Evolutionary conservation across 2,797 vertebrate genomes (phyloP), one percentile per base, ranked within the genome.

Genomic region (Tragelaphus eurycerus): DNA sequence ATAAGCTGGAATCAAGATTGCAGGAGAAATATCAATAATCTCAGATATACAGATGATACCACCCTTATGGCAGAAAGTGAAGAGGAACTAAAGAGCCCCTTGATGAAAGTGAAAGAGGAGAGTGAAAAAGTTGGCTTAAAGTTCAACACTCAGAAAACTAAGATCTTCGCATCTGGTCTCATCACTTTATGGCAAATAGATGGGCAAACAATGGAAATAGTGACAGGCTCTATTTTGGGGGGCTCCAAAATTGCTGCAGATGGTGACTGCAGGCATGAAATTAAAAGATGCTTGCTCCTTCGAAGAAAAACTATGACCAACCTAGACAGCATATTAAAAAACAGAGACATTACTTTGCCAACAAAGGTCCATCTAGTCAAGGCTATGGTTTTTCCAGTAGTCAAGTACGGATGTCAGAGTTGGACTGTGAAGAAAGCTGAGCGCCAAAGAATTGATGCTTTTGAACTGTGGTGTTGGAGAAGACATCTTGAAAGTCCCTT

Each of bases 371-470:
- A 34, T 11, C 9, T 34, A 21, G 17, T 67, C n/a, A 67, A 67
- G 19, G 10, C 64, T 21, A 38, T 21, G 9, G 64, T 71, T 71
- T 64, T 71, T 71, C n/a, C 17, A 38, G n/a, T 71, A 38, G n/a
- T 71, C n/a, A 71, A 1, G 64, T 71, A 21, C 38, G 64, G n/a
- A 71, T 71, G 34, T 71, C 10, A 71, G 34, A 71, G 19, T 21
- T 71, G n/a, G 19, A 71, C n/a, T 38, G 21, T 38, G 6, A 1
- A 23, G 64, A 71, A 71, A 71, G 17, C 10, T 21, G n/a, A 71
- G 64, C 0, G 0, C 4, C 0, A 4, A 6, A 71, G n/a, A 71
- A 34, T 11, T 71, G n/a, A 71, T 38, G 64, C n/a, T 71, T 71
- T 71, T 71, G n/a, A 71, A 71, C n/a, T 67, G 64, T 12, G 64